A percentile compares a stretch with the other conserved stretches of the same genome.
These are phyloP conservation scores for Alligator mississippiensis DNA, from an alignment of 2,113 vertebrate genomes.

Conservation along the genomic window DNA sequence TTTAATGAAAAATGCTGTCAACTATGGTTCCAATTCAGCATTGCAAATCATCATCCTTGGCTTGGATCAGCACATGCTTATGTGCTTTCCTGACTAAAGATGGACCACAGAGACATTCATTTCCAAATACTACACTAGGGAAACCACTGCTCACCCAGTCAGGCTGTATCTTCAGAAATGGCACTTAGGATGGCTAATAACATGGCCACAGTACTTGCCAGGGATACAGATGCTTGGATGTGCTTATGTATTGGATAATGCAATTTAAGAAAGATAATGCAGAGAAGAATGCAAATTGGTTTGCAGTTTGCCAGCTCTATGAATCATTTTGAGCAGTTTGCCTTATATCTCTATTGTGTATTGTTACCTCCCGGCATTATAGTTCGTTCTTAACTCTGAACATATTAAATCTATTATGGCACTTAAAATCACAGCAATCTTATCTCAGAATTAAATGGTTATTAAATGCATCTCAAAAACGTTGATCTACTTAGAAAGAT, in stretches of 20 bases:
- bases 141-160: conserved; percentile 8
- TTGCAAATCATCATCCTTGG: background rate
- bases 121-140: conserved; percentile 62
- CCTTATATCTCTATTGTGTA: background rate
- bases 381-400: conserved; percentile 48
- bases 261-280: conserved; percentile 26
- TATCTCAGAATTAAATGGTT: conserved; percentile 73
- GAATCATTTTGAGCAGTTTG: conserved; percentile 10
- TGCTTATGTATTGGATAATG: conserved; percentile 29
- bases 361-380: background rate
- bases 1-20: background rate
- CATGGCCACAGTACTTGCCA: conserved; percentile 35
- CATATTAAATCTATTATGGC: conserved; percentile 53
- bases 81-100: conserved; percentile 40
- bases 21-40: background rate
- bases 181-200: background rate
- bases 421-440: conserved; percentile 61
- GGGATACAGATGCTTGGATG: background rate
- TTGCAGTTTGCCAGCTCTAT: conserved; percentile 37
- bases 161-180: conserved; percentile 18
- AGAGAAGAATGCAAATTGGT: conserved; percentile 23
- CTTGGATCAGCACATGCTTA: conserved; percentile 51
- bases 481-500: conserved; percentile 69
- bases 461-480: conserved; percentile 77
- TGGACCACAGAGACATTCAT: background rate